Conservation (phyloP, 2,888 invertebrate genomes). For the Neocrepidodera transversa region DNA sequence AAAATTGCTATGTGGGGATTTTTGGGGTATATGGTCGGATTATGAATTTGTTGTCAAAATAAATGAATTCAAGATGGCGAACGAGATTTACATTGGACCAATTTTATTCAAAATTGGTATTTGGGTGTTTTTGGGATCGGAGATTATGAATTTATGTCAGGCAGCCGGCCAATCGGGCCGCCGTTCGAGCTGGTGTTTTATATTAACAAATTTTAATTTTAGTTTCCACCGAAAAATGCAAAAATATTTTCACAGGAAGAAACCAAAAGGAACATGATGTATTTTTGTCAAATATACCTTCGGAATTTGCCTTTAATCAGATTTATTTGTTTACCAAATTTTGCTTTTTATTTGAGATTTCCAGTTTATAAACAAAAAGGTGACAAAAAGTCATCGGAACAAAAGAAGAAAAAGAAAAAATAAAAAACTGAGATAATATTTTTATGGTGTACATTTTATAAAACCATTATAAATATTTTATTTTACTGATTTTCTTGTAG, state of each 20-base stretch:
- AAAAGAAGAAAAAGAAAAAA: slow-evolving; percentile 27
- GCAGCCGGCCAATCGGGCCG: too few relatives aligned
- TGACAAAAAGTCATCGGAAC: slow-evolving; percentile 19
- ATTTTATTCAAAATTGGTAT: slow-evolving; percentile 20
- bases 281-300: slow-evolving; percentile 56
- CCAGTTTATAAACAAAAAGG: slow-evolving; percentile 42
- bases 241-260: slow-evolving; percentile 54
- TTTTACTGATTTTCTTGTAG: slow-evolving; percentile 45
- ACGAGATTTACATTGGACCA: background rate
- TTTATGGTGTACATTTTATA: too few relatives aligned
- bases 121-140: too few relatives aligned
- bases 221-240: slow-evolving; percentile 54
- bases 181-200: too few relatives aligned
- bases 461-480: too few relatives aligned
- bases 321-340: slow-evolving; percentile 55
- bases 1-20: background rate
- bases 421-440: too few relatives aligned
- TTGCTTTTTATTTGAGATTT: slow-evolving; percentile 52
- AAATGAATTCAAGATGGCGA: background rate
- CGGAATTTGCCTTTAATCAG: slow-evolving; percentile 56
- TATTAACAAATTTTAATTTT: slow-evolving; percentile 28
- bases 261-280: slow-evolving; percentile 50
- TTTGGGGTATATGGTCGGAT: background rate
- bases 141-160: too few relatives aligned
- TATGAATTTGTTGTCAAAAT: background rate